phyloP scores from a whole-genome alignment of 2,113 vertebrate species.

The Pseudorhombus dupliciocellatus region DNA sequence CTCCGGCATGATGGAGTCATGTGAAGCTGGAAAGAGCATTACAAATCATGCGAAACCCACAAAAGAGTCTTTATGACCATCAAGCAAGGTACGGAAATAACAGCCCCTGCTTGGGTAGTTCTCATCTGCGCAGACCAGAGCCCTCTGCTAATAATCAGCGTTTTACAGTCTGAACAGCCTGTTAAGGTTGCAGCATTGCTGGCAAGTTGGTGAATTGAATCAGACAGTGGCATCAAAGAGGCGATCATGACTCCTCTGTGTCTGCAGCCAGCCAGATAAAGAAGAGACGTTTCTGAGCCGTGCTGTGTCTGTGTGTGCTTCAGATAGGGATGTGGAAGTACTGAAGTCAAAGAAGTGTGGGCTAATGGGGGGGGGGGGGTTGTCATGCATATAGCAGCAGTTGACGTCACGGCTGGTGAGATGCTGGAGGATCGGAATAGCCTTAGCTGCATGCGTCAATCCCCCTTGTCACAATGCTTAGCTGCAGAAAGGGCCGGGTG shows the following conservation, averaged over 20 bases:
- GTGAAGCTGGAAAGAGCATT: conserved; percentile 54
- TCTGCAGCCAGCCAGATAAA: conserved; percentile 70
- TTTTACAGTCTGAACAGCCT: conserved; percentile 36
- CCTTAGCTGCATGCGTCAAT: conserved; percentile 6
- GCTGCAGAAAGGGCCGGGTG: conserved; percentile 45
- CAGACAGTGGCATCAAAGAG: conserved; percentile 39
- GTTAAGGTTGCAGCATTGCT: conserved; percentile 37
- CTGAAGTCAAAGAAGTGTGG: conserved; percentile 5
- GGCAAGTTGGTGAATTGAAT: conserved; percentile 49
- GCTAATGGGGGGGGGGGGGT: background rate
- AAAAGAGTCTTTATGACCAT: conserved; percentile 56
- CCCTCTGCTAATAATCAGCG: conserved; percentile 22
- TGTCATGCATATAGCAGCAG: background rate
- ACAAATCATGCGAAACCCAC: conserved; percentile 48
- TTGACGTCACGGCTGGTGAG: conserved; percentile 11
- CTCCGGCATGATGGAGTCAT: conserved; percentile 57
- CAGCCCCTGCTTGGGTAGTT: conserved; percentile 16
- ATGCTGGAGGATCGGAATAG: conserved; percentile 6
- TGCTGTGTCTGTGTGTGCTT: conserved; percentile 5
- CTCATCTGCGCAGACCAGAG: conserved; percentile 16
- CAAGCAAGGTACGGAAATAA: conserved; percentile 59
- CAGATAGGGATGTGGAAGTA: conserved; percentile 47
- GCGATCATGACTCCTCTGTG: conserved; percentile 46
- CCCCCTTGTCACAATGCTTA: conserved; percentile 25
- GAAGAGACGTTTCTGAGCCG: conserved; percentile 39